Evolutionary conservation across 2,797 vertebrate genomes (phyloP), one percentile per base, ranked within the genome.

Genomic region (Pseudochaenichthys georgianus): DNA sequence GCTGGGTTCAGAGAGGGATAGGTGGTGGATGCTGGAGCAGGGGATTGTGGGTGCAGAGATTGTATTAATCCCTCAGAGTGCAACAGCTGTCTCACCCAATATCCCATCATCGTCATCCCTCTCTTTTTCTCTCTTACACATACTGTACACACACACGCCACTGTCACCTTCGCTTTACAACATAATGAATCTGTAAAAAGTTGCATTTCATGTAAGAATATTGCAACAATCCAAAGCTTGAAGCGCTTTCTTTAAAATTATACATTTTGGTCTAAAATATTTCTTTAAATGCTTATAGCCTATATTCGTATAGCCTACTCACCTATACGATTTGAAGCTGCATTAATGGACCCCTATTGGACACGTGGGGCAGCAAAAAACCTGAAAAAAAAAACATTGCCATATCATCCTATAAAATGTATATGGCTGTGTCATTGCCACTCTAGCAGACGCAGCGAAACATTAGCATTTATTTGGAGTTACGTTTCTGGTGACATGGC

Each of bases 31-130:
- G 77, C 58, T 80, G 86, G 54, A 81, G 74, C 83, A 76, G 61
- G 61, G 88, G 81, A 88, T 91, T 91, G 70, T 89, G 70, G 84
- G 85, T 82, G 48, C 46, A 69, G 63, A 58, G 67, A 84, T 78
- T 38, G 7, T 38, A 15, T 63, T 92, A 92, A 92, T 91, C 89
- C 75, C 64, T 71, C 58, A 54, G 62, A 86, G 82, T 73, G 71
- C 76, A 89, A 85, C 86, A 89, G 86, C 87, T 89, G 87, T 81
- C 54, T 79, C 28, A 16, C 62, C 41, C 76, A 80, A 54, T 62
- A 52, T 34, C 59, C 46, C 62, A 50, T 17, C 47, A 1, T 17
- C 52, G 16, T 34, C 51, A 16, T 57, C 8, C 23, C 16, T 16
- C 42, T 19, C 15, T 15, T 15, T 19, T 21, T 64, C 10, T 55